A percentile compares a stretch with the other conserved stretches of the same genome.
Conservation (phyloP, 2,888 invertebrate genomes). For the Scaptodrosophila latifasciaeformis region DNA sequence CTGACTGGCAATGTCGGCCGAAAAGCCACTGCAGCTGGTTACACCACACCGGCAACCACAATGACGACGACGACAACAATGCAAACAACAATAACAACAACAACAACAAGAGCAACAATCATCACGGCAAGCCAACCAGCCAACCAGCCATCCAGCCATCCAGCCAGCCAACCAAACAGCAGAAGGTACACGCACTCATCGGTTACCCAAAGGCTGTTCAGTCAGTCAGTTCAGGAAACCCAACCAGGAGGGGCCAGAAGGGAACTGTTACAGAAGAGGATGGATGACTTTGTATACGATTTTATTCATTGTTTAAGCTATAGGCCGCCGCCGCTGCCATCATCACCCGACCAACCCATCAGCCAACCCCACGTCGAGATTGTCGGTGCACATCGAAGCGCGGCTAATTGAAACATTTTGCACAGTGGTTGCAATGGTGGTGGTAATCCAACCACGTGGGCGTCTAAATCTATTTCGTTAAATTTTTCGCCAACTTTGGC, state of each 20-base stretch:
- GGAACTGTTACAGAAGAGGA: background rate
- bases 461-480: too few species aligned
- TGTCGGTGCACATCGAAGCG: constrained; percentile 65
- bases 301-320: constrained; percentile 63
- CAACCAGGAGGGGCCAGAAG: background rate
- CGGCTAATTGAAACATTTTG: constrained; percentile 61
- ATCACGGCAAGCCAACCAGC: constrained; percentile 25
- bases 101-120: constrained; percentile 10
- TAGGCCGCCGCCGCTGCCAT: constrained; percentile 39
- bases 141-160: too few species aligned
- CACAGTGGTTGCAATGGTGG: constrained; percentile 42
- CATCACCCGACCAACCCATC: background rate
- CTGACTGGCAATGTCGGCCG: constrained; percentile 46
- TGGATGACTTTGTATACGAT: constrained; percentile 51
- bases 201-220: constrained; percentile 22
- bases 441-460: too few species aligned
- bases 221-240: too few species aligned
- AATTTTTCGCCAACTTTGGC: too few species aligned
- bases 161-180: constrained; percentile 9
- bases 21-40: constrained; percentile 67
- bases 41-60: constrained; percentile 61
- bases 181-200: constrained; percentile 35
- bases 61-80: constrained; percentile 13
- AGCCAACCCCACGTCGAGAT: constrained; percentile 48
- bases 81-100: constrained; percentile 7